Base-by-base conservation (phyloP, 2,797 vertebrate species). In the Oreortyx pictus region DNA sequence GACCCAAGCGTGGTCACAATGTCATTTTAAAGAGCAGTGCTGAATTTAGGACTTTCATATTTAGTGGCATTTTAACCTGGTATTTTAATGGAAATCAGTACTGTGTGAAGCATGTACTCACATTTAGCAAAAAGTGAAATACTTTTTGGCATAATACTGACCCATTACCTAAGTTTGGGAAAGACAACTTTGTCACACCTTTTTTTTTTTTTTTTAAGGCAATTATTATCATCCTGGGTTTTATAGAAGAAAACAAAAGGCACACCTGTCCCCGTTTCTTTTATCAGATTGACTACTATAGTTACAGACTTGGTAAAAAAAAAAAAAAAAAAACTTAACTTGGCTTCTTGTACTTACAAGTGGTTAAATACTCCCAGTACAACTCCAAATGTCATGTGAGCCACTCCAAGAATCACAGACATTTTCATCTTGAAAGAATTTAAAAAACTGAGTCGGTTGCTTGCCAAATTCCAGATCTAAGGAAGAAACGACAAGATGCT, bases 401-500 rank as follows among this genome's bases (percentile, higher is more conserved):
- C 88, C 66, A 99, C 98, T 25, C 99, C 99, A 23, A 99, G 97
- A 89, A 99, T 98, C 83, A 99, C 98, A 7, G 99, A 99, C 99
- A 99, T 99, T 97, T 99, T 99, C 99, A 99, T 99, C 96, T 99
- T 99, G 97, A 99, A 99, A 24, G 99, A 99, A 97, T 99, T 99
- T 73, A 99, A 98, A 95, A 99, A 99, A 78, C 98, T 98, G 89
- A 99, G 98, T 6, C 99, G 99, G 90, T 99, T 99, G 88, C 97
- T 98, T 12, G 99, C 99, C 97, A 99, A 97, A 97, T 98, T 99
- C 99, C 99, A 99, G n/a, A 99, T 99, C 99, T 99, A 93, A 92
- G 92, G 37, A 66, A 59, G 43, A 47, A 91, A 90, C 33, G 67
- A 91, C 35, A 86, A 12, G 86, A 92, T 89, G 57, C 1, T 66